Evolutionary conservation across 2,113 vertebrate genomes (phyloP), one percentile per base, ranked within the genome.

Genomic region (Hirundichthys speculiger): DNA sequence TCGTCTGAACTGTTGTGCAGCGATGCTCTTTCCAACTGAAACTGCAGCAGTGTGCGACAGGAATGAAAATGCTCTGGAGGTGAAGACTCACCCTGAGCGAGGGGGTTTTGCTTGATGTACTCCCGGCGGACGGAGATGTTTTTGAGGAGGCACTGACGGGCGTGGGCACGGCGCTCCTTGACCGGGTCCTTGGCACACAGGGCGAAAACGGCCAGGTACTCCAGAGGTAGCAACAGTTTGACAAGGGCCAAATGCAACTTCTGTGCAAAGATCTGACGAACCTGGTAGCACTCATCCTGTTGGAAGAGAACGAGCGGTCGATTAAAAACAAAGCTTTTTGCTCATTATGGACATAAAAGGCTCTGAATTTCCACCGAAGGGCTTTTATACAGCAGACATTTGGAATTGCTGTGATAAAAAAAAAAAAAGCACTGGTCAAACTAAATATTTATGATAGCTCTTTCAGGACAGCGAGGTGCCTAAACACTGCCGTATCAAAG

Each of bases 111-210:
- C 78, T 98, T 99, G 86, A 99, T 96, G 87, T 95, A 99, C 67
- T 99, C 97, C 84, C 98, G 93, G 66, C 97, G 95, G 89, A 99
- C 96, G 68, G 95, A 98, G 89, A 99, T 99, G 90, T 99, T 99
- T 88, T 99, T 99, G 20, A 99, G 94, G 63, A 99, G 95, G 88
- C 98, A 99, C 90, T 99, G 98, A 60, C 98, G 93, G 80, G 98
- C 98, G 40, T 99, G 98, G 21, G 98, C 98, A 46, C 98, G 92
- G 75, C 98, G 93, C 86, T 99, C 98, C 87, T 99, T 99, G 64
- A 99, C 98, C 18, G 98, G 98, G 82, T 99, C 98, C 93, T 99
- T 99, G 92, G 98, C 98, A 82, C 97, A 99, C 77, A 99, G 90
- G 64, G 98, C 95, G 75, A 99, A 99, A 80, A 99, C 96, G 1